phyloP scores from a whole-genome alignment of 2,888 invertebrate species.

The Xiphydria camelus region DNA sequence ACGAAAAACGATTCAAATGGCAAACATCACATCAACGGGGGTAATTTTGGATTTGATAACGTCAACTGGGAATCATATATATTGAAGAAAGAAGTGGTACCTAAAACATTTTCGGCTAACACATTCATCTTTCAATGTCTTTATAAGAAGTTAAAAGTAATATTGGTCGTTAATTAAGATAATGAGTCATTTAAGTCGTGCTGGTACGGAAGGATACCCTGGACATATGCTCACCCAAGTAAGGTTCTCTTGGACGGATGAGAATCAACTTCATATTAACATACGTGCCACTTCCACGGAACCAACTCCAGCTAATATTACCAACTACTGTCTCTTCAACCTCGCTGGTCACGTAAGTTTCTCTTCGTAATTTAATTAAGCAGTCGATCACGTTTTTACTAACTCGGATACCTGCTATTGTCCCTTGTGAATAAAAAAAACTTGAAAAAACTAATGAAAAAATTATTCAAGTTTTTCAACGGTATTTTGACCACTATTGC shows the following conservation, averaged over 20 bases:
- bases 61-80: conserved; percentile 51
- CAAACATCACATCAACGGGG: conserved; percentile 14
- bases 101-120: conserved; percentile 1
- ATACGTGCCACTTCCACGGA: conserved; percentile 61
- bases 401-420: no score
- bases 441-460: no score
- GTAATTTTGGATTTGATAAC: conserved; percentile 60
- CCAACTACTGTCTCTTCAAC: conserved; percentile 66
- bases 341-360: conserved; percentile 64
- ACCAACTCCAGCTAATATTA: conserved; percentile 62
- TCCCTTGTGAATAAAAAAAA: no score
- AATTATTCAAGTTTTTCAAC: neutral
- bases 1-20: conserved; percentile 5
- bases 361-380: conserved; percentile 9
- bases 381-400: no score
- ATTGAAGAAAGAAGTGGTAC: conserved; percentile 39
- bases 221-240: conserved; percentile 61
- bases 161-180: conserved; percentile 29
- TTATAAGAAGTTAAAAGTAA: neutral
- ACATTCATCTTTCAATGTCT: neutral
- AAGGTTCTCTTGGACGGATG: conserved; percentile 60
- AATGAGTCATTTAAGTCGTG: conserved; percentile 59
- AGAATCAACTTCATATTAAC: conserved; percentile 60
- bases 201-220: conserved; percentile 62
- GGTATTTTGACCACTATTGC: no score